Percentiles rank a stretch among this genome's conserved stretches.
Conservation (phyloP, 2,888 invertebrate genomes). For the Pachycephus smyrnensis region DNA sequence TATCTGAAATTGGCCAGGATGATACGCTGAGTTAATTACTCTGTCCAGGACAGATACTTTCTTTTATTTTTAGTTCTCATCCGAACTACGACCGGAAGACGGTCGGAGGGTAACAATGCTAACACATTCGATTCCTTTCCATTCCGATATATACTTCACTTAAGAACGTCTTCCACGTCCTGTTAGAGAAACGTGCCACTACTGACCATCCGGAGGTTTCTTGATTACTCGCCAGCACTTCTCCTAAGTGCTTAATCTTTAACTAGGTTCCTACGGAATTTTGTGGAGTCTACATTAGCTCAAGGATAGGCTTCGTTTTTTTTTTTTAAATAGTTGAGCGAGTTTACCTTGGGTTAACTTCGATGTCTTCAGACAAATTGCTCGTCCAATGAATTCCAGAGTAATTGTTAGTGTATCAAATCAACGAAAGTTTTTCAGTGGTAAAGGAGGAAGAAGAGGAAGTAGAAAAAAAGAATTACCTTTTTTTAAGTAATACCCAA, state of each 20-base stretch:
- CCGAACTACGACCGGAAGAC: neutral
- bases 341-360: neutral
- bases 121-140: neutral
- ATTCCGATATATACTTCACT: neutral
- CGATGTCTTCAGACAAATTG: neutral
- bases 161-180: neutral
- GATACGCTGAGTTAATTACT: neutral
- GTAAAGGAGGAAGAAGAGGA: neutral
- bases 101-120: neutral
- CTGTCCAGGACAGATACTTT: neutral
- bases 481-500: neutral
- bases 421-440: neutral
- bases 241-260: neutral
- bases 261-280: neutral
- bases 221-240: neutral
- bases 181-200: neutral
- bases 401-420: neutral
- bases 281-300: neutral
- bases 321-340: neutral
- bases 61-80: neutral
- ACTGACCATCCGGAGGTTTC: neutral
- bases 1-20: neutral
- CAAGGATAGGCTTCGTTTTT: neutral
- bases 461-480: neutral
- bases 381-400: neutral